phyloP scores from a whole-genome alignment of 2,888 invertebrate species.

The Coremacera marginata region DNA sequence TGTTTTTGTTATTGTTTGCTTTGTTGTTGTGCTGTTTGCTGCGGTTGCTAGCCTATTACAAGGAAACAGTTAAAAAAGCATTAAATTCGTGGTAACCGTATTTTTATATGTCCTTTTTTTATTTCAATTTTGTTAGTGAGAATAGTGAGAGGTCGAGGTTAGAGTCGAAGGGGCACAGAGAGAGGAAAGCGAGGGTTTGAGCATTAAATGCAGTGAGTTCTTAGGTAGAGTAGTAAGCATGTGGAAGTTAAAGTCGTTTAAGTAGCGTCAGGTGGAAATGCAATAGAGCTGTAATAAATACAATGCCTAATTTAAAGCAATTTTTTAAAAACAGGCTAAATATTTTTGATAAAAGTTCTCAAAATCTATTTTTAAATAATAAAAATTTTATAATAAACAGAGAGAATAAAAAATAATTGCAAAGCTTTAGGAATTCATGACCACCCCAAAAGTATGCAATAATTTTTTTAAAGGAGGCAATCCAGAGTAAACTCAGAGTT shows the following conservation, averaged over 20 bases:
- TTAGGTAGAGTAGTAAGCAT: neutral
- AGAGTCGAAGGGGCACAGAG: neutral
- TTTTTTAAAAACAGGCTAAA: too few relatives aligned
- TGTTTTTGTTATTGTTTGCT: constrained; percentile 5
- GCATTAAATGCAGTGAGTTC: neutral
- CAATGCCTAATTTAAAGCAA: neutral
- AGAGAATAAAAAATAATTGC: too few relatives aligned
- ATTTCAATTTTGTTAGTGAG: neutral
- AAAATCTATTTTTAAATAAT: too few relatives aligned
- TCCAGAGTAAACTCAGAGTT: too few relatives aligned
- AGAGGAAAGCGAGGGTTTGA: neutral
- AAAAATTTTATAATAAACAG: too few relatives aligned
- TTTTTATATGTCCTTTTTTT: neutral
- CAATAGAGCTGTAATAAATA: neutral
- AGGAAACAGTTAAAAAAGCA: constrained; percentile 16
- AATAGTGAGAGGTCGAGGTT: neutral
- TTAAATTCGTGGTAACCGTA: constrained; percentile 1
- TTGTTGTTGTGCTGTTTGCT: constrained; percentile 12
- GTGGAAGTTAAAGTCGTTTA: neutral
- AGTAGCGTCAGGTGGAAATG: neutral
- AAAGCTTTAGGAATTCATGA: too few relatives aligned
- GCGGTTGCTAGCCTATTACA: constrained; percentile 1
- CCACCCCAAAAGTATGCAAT: too few relatives aligned
- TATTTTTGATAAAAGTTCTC: too few relatives aligned
- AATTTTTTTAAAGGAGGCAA: too few relatives aligned